These are phyloP conservation scores for Orientallactaga bullata DNA, from an alignment of 2,113 vertebrate genomes.

Conservation along the genomic window DNA sequence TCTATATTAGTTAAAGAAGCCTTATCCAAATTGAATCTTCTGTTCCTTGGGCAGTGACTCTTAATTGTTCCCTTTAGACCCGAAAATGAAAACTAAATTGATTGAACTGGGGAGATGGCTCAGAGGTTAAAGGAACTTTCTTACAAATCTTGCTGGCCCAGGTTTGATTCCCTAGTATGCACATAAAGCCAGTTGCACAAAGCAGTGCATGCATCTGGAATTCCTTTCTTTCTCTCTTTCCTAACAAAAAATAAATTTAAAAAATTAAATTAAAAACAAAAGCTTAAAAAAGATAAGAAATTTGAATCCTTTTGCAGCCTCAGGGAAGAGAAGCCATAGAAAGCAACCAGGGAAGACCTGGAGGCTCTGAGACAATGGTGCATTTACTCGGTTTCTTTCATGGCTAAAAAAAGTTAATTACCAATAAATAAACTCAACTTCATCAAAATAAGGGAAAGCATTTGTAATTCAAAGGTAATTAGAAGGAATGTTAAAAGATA, in stretches of 20 bases:
- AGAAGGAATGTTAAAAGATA: slow-evolving; percentile 4
- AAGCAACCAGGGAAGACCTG: not conserved
- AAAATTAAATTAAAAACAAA: too few species aligned
- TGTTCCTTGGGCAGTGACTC: not conserved
- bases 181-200: too few species aligned
- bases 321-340: fast-evolving
- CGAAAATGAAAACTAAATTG: not conserved
- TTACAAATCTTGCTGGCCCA: too few species aligned
- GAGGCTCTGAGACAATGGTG: not conserved
- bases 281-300: not conserved
- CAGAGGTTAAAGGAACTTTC: too few species aligned
- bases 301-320: not conserved
- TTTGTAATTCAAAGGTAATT: not conserved
- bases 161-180: too few species aligned
- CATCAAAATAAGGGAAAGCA: not conserved
- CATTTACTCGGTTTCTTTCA: not conserved
- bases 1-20: not conserved
- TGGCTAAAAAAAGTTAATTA: not conserved
- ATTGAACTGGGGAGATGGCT: too few species aligned
- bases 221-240: too few species aligned
- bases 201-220: too few species aligned
- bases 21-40: not conserved
- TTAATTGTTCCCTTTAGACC: not conserved
- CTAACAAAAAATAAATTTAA: too few species aligned
- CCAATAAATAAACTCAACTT: not conserved